A percentile compares a stretch with the other conserved stretches of the same genome.
phyloP scores from a whole-genome alignment of 2,888 invertebrate species.

The Perdita meconis region DNA sequence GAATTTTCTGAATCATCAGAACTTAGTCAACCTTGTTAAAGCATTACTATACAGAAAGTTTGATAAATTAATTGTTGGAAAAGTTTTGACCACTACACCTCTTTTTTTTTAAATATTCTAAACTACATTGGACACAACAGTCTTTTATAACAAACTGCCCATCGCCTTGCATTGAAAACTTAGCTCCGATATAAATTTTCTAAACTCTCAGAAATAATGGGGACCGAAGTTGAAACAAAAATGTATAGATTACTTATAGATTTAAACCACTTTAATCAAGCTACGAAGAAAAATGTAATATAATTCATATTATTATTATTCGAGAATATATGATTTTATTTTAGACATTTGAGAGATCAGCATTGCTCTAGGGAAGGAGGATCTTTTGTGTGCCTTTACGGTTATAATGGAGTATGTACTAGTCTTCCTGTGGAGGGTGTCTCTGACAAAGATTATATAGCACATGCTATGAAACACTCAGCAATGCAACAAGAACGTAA shows the following conservation, averaged over 20 bases:
- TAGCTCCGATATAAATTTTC: too few species aligned
- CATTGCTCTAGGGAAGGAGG: conserved; percentile 95
- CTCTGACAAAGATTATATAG: conserved; percentile 94
- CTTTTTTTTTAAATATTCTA: too few species aligned
- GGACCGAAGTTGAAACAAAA: too few species aligned
- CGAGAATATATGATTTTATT: conserved; percentile 71
- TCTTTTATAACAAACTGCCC: too few species aligned
- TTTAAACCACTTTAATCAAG: background rate
- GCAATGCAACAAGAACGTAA: conserved; percentile 82
- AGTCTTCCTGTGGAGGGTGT: conserved; percentile 95
- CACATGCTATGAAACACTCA: conserved; percentile 90
- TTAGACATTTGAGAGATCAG: conserved; percentile 91
- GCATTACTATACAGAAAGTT: too few species aligned
- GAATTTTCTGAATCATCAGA: too few species aligned
- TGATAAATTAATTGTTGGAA: too few species aligned
- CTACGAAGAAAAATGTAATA: background rate
- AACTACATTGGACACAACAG: too few species aligned
- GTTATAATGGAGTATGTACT: conserved; percentile 93
- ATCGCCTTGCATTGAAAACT: too few species aligned
- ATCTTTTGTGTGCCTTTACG: conserved; percentile 94
- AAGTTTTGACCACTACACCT: too few species aligned
- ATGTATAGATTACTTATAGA: background rate
- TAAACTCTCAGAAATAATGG: too few species aligned
- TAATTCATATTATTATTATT: background rate
- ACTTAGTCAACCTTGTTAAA: too few species aligned